phyloP scores from a whole-genome alignment of 1,140 invertebrate genomes.

The Meloidogyne chitwoodi region DNA sequence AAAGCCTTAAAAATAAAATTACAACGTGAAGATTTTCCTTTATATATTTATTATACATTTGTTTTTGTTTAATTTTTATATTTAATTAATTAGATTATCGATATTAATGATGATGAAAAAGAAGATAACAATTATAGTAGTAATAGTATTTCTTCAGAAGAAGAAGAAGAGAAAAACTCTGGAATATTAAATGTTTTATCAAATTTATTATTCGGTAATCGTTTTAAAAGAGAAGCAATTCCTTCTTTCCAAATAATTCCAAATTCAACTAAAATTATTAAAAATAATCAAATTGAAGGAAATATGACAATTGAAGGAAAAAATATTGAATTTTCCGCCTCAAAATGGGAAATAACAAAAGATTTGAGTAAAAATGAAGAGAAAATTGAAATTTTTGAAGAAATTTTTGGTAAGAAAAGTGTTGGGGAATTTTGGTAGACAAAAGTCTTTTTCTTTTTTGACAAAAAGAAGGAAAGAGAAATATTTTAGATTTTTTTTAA shows the following conservation, averaged over 20 bases:
- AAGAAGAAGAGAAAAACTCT: neutral
- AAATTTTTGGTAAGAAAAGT: neutral
- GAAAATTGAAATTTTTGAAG: neutral
- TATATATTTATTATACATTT: too few species aligned
- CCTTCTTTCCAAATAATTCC: neutral
- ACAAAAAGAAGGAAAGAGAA: too few species aligned
- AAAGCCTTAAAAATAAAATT: too few species aligned
- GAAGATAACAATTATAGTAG: neutral
- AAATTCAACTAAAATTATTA: neutral
- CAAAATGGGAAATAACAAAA: neutral
- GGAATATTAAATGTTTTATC: neutral
- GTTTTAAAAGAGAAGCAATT: neutral
- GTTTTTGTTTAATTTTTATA: too few species aligned
- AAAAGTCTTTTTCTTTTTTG: too few species aligned
- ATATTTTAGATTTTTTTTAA: too few species aligned
- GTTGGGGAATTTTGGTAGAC: too few species aligned
- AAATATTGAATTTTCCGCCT: neutral
- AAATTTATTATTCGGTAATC: neutral
- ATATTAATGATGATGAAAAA: neutral
- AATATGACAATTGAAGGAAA: neutral
- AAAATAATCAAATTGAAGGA: neutral
- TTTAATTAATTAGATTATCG: too few species aligned
- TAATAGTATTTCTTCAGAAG: neutral
- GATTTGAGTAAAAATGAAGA: neutral
- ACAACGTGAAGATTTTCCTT: too few species aligned